Conservation (phyloP, 2,888 invertebrate genomes). For the Cephus sareptanus region DNA sequence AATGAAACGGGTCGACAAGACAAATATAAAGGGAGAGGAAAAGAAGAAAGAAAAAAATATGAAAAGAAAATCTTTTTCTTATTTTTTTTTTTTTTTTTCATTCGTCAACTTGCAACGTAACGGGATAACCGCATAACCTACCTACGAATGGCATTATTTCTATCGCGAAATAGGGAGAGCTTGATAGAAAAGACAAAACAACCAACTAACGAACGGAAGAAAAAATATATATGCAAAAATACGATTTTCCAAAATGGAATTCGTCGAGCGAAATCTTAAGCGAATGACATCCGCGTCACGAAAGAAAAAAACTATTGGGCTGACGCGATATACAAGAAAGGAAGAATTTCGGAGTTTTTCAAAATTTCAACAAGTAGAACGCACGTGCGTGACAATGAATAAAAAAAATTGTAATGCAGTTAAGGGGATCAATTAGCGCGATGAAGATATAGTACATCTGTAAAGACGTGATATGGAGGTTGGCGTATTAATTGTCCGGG, state of each 20-base stretch:
- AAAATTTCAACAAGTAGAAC: constrained; percentile 14
- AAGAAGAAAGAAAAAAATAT: neutral
- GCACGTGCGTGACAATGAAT: constrained; percentile 19
- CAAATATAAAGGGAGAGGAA: neutral
- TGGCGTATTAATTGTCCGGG: neutral
- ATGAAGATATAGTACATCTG: neutral
- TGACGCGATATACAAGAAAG: neutral
- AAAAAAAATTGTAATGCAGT: neutral
- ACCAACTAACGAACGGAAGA: constrained; percentile 1
- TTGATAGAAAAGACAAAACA: neutral
- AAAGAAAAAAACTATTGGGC: neutral
- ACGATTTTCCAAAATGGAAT: constrained; percentile 12
- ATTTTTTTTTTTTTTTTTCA: constrained; percentile 4
- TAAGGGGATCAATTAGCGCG: neutral
- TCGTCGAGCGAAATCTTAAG: neutral
- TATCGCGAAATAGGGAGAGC: neutral
- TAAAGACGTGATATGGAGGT: neutral
- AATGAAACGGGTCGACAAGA: neutral
- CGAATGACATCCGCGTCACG: neutral
- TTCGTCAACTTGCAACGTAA: constrained; percentile 1
- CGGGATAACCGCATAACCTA: neutral
- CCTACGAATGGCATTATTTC: neutral
- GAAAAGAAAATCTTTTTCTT: neutral
- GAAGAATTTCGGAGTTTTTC: neutral
- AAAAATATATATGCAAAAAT: constrained; percentile 13